Base-by-base conservation (phyloP, 2,113 vertebrate species). In the Heliornis fulica region DNA sequence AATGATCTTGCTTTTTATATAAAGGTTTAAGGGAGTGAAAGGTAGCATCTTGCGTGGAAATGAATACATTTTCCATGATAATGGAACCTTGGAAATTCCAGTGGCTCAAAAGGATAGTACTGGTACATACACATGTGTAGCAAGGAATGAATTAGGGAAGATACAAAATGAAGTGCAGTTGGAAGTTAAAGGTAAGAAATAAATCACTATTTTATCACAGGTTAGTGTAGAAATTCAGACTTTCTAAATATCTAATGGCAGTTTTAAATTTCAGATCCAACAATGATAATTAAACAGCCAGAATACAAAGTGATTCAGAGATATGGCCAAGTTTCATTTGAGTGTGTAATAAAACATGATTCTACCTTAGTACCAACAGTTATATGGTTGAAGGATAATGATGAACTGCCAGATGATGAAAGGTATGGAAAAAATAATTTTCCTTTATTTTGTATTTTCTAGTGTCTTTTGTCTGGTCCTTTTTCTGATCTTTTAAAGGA, bases 331-430 rank as follows among this genome's bases (percentile, higher is more conserved):
- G 99, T 98, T 90, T 97, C 98, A 71, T 99, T 99, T 97, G 99
- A 99, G 94, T 99, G 99, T 96, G 98, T 97, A 93, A 98, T 99
- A 89, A 99, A 98, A 90, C 98, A 99, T 10, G 99, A 99, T 97
- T 96, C 98, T 26, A 98, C 98, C 3, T 98, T 99, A 87, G 54
- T 94, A 57, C 98, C 98, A 53, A 98, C 97, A 45, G 94, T 99
- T 96, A 98, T 65, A 15, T 99, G 99, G 99, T 98, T 99, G 53
- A 99, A 99, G 85, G 98, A 99, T 68, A 96, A 97, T 4, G 96
- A 94, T 61, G 99, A 99, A 89, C 97, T 99, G 76, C 99, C 98
- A 31, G 98, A 95, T 72, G 98, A 99, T 32, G 98, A 98, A 91
- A 99, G 99, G 99, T 99, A 98, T 53, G 80, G 76, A 65, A 59